Percentiles rank a stretch among this genome's conserved stretches.
Evolutionary conservation across 2,888 invertebrate genomes (phyloP).

Genomic region (Petrolisthes cinctipes): DNA sequence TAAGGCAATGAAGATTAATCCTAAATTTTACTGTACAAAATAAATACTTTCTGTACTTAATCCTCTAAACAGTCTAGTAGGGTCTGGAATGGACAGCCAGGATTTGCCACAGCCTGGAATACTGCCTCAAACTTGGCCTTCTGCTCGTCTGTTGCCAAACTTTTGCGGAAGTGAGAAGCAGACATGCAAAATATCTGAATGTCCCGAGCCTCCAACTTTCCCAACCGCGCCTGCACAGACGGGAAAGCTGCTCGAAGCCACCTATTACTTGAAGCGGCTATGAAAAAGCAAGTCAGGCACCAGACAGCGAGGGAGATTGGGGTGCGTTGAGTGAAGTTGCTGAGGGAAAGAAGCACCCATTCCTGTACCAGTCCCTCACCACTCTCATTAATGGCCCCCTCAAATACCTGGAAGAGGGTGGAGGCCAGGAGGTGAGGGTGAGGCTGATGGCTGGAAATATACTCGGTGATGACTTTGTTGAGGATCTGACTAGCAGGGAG

Average conservation of each 20-base stretch:
- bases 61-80: slow-evolving; percentile 48
- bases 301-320: slow-evolving; percentile 80
- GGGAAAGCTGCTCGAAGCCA: slow-evolving; percentile 76
- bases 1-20: background rate
- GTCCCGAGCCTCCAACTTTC: slow-evolving; percentile 56
- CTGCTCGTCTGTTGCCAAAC: slow-evolving; percentile 61
- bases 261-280: slow-evolving; percentile 79
- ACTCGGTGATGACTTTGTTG: slow-evolving; percentile 88
- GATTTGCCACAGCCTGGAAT: slow-evolving; percentile 61
- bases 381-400: slow-evolving; percentile 69
- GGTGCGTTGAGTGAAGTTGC: slow-evolving; percentile 80
- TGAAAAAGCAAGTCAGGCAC: slow-evolving; percentile 82
- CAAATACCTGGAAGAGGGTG: slow-evolving; percentile 81
- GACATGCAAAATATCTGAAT: slow-evolving; percentile 63
- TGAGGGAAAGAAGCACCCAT: slow-evolving; percentile 79
- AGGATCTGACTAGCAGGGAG: slow-evolving; percentile 88
- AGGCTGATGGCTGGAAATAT: slow-evolving; percentile 86
- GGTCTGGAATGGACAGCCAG: slow-evolving; percentile 58
- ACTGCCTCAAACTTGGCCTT: slow-evolving; percentile 61
- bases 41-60: background rate
- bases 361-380: slow-evolving; percentile 89
- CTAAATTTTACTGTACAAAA: too few relatives aligned
- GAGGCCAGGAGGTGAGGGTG: slow-evolving; percentile 87
- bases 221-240: slow-evolving; percentile 60
- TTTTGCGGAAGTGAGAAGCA: slow-evolving; percentile 60